Evolutionary conservation across 2,113 vertebrate genomes (phyloP), one percentile per base, ranked within the genome.

Genomic region (Oreochromis spilurus): DNA sequence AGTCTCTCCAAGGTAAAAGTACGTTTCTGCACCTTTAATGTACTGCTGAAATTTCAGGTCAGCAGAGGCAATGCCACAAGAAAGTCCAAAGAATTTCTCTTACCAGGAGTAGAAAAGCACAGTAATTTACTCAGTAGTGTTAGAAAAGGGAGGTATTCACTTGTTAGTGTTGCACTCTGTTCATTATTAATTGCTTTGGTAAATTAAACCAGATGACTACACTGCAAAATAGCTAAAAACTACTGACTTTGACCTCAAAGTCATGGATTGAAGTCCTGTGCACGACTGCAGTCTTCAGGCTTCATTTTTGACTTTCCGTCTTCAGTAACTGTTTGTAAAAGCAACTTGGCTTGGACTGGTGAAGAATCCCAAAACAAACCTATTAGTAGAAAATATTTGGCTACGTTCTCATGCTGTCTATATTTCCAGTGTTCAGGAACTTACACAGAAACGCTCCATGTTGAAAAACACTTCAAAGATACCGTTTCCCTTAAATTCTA

Each of bases 1-100:
- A n/a, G 26, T 60, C 75, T n/a, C 50, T 60, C 38, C 5, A 0
- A 70, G 48, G 48, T 54, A 80, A 82, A 70, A 79, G 58, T 12
- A 38, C 3, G 13, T 36, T 50, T 48, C 29, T 52, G 3, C 45
- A 53, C 45, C 31, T 86, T 57, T 85, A 53, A 85, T n/a, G 58
- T 72, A 45, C 58, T 12, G 55, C 40, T 78, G 45, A 38, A 34
- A 58, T 77, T 67, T 45, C 17, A 84, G 55, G 38, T 81, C 50
- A 36, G 12, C 12, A 21, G 45, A 80, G 9, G 40, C 12, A 5
- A 9, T 14, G 14, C 6, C 4, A 6, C 38, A 34, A 43, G 16
- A 4, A 52, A 4, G 16, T 19, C 40, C 9, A 4, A 17, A 54
- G 52, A 38, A 52, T 16, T 52, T 43, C 2, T 43, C 4, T n/a